Percentiles rank a stretch among this genome's conserved stretches.
Evolutionary conservation across 2,113 vertebrate species (phyloP).

Genomic region (Capreolus pygargus): DNA sequence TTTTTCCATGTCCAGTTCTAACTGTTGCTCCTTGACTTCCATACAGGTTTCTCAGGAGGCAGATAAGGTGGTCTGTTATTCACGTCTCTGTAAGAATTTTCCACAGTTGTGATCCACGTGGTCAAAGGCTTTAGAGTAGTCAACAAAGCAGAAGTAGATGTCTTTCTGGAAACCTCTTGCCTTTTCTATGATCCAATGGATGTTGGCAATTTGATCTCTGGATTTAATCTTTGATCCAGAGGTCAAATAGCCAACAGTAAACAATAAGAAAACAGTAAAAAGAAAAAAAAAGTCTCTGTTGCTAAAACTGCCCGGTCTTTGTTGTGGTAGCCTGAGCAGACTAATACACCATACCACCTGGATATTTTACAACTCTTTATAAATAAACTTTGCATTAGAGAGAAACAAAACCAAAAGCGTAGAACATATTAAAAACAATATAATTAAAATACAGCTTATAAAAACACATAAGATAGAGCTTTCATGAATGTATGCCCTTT

Average conservation of each 20-base stretch:
- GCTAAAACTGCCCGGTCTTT: background rate
- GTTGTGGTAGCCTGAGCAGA: background rate
- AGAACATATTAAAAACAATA: background rate
- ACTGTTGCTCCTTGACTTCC: background rate
- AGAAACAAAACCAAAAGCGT: background rate
- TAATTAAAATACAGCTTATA: background rate
- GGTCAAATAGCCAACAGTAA: background rate
- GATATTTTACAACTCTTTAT: background rate
- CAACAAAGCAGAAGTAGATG: background rate
- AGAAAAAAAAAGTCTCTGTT: background rate
- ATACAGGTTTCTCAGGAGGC: background rate
- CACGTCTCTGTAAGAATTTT: background rate
- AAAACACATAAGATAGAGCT: background rate
- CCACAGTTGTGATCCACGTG: background rate
- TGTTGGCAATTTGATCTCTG: background rate
- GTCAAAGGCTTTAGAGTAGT: background rate
- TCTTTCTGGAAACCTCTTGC: background rate
- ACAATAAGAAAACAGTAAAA: background rate
- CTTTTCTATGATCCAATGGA: background rate
- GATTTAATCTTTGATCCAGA: no score
- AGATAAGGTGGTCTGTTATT: background rate
- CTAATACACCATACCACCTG: background rate
- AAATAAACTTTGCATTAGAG: background rate
- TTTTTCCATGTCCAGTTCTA: background rate
- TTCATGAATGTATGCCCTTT: background rate